Conservation (phyloP, 2,888 invertebrate species). For the Steinernema scapterisci region DNA sequence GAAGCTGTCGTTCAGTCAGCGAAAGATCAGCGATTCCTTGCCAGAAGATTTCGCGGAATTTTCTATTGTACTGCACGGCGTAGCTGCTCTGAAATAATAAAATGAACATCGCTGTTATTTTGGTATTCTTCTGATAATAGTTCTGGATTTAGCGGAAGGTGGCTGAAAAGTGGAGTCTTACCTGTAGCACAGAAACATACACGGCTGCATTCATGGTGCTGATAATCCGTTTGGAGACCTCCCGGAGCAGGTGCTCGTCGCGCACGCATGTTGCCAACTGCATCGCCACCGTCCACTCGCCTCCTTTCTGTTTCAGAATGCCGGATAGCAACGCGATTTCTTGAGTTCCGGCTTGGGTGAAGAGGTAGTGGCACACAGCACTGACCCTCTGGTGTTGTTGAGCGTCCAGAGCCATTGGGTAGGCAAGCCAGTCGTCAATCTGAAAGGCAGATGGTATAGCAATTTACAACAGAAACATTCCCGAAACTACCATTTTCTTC, state of each 20-base stretch:
- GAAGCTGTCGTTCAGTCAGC: conserved; percentile 53
- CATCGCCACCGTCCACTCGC: conserved; percentile 55
- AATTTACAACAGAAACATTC: conserved; percentile 16
- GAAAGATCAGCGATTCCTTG: conserved; percentile 46
- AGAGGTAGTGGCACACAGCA: conserved; percentile 63
- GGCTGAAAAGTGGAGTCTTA: too few species aligned
- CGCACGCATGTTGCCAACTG: conserved; percentile 61
- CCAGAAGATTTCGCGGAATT: conserved; percentile 54
- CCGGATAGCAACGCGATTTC: conserved; percentile 51
- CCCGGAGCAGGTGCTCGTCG: conserved; percentile 53
- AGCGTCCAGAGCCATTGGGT: conserved; percentile 55
- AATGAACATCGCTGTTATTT: too few species aligned
- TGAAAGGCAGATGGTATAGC: conserved; percentile 39
- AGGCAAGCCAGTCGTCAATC: conserved; percentile 54
- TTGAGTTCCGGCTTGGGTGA: conserved; percentile 46
- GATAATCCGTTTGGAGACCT: conserved; percentile 56
- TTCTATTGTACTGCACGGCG: conserved; percentile 50
- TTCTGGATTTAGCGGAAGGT: too few species aligned
- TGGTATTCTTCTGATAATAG: too few species aligned
- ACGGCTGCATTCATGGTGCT: conserved; percentile 61
- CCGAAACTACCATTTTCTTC: conserved; percentile 41
- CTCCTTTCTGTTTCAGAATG: conserved; percentile 48
- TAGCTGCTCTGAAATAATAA: conserved; percentile 42
- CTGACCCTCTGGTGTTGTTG: conserved; percentile 64
- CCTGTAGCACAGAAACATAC: conserved; percentile 58